These are phyloP conservation scores for Bilobella aurantiaca DNA, from an alignment of 1,140 invertebrate genomes.

Conservation along the genomic window DNA sequence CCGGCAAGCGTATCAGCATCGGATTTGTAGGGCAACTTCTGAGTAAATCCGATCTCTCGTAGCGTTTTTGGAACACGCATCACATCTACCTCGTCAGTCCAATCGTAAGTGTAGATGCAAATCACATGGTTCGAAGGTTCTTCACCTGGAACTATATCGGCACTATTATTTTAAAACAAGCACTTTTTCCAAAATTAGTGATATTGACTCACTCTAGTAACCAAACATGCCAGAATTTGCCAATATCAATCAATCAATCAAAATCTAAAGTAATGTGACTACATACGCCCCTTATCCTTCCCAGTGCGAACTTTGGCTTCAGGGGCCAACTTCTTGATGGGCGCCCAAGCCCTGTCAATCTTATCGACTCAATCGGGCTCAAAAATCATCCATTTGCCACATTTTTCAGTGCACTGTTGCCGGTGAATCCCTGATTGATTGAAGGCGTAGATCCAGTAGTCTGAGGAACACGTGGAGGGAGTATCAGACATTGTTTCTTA, in stretches of 20 bases:
- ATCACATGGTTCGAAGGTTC: slow-evolving; percentile 1
- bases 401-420: neutral
- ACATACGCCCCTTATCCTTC: slow-evolving; percentile 2
- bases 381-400: slow-evolving; percentile 17
- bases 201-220: too few relatives aligned
- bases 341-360: slow-evolving; percentile 6
- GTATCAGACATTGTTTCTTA: neutral
- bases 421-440: too few relatives aligned
- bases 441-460: slow-evolving; percentile 10
- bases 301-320: slow-evolving; percentile 6
- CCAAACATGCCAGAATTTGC: too few relatives aligned
- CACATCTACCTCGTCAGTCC: slow-evolving; percentile 18
- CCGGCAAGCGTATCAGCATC: slow-evolving; percentile 14
- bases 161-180: neutral
- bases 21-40: slow-evolving; percentile 19
- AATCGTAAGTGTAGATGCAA: slow-evolving; percentile 23
- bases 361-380: neutral
- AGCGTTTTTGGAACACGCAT: slow-evolving; percentile 14
- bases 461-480: neutral
- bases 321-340: slow-evolving; percentile 10
- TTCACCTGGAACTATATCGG: neutral
- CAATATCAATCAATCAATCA: too few relatives aligned
- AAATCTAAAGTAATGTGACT: too few relatives aligned
- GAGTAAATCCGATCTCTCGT: slow-evolving; percentile 14
- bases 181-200: neutral